phyloP scores from a whole-genome alignment of 2,888 invertebrate species.

The Ecliptopera silaceata region DNA sequence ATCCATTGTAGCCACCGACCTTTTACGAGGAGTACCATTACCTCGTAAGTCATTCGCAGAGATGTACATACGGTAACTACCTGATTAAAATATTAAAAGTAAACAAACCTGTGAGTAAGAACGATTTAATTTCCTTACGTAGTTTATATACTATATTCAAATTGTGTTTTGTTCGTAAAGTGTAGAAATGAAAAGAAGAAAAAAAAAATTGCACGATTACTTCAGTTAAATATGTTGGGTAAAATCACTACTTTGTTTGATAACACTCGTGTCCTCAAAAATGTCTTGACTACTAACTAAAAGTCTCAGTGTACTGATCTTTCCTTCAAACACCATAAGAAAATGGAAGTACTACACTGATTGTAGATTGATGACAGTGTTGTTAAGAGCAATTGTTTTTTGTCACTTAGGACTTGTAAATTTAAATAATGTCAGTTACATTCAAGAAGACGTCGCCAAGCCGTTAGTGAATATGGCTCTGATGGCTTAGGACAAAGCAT shows the following conservation, averaged over 20 bases:
- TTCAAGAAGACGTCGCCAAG: conserved; percentile 15
- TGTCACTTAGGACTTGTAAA: conserved; percentile 19
- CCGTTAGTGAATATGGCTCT: conserved; percentile 16
- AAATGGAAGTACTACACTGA: conserved; percentile 17
- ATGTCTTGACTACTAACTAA: conserved; percentile 1
- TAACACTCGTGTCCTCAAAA: background rate
- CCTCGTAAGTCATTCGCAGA: conserved; percentile 59
- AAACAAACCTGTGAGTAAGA: conserved; percentile 15
- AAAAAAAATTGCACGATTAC: background rate
- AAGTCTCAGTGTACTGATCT: too few species aligned
- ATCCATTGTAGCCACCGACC: conserved; percentile 72
- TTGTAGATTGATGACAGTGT: conserved; percentile 25
- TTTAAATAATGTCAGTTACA: conserved; percentile 28
- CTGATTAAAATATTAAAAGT: conserved; percentile 41
- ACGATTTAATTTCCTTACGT: background rate
- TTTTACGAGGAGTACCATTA: conserved; percentile 63
- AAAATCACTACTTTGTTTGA: background rate
- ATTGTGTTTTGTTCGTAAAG: too few species aligned
- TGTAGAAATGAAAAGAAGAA: too few species aligned
- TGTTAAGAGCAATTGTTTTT: conserved; percentile 26
- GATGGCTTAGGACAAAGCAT: conserved; percentile 25
- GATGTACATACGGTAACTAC: conserved; percentile 61
- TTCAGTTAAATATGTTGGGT: background rate
- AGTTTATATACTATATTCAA: too few species aligned
- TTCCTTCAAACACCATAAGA: too few species aligned